Evolutionary conservation across 2,888 invertebrate genomes (phyloP).

Genomic region (Macaria notata): DNA sequence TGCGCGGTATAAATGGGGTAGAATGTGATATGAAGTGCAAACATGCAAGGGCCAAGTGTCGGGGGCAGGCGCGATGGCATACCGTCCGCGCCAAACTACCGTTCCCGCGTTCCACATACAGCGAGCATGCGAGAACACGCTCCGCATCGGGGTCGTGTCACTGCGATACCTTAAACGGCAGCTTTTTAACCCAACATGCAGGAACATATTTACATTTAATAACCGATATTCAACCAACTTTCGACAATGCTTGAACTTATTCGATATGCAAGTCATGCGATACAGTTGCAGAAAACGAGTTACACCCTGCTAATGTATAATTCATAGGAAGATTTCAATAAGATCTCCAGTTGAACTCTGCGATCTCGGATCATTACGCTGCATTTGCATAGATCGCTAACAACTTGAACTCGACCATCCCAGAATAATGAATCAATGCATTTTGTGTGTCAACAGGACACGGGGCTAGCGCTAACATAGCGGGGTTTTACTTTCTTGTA

Average conservation of each 20-base stretch:
- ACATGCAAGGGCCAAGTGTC: conserved; percentile 57
- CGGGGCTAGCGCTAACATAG: conserved; percentile 73
- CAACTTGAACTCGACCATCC: conserved; percentile 49
- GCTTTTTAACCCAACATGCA: conserved; percentile 31
- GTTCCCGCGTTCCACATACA: conserved; percentile 77
- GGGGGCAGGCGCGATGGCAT: conserved; percentile 56
- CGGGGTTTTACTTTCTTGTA: conserved; percentile 81
- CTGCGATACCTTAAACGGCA: conserved; percentile 38
- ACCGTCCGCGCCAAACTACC: conserved; percentile 60
- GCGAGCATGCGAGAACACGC: conserved; percentile 50
- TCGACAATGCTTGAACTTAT: background rate
- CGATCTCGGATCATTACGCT: conserved; percentile 8
- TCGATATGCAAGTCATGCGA: background rate
- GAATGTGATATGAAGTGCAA: conserved; percentile 42
- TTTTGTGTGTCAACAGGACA: conserved; percentile 78
- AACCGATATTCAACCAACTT: conserved; percentile 2
- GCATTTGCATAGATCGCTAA: conserved; percentile 19
- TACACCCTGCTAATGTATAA: background rate
- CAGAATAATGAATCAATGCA: conserved; percentile 69
- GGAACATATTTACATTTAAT: conserved; percentile 28
- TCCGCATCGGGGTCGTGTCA: conserved; percentile 53
- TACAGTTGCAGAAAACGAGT: background rate
- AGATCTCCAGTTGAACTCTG: background rate
- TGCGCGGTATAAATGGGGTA: conserved; percentile 26
- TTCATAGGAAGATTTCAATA: background rate